Evolutionary conservation across 2,888 invertebrate species (phyloP).

Genomic region (Calameuta pallipes): DNA sequence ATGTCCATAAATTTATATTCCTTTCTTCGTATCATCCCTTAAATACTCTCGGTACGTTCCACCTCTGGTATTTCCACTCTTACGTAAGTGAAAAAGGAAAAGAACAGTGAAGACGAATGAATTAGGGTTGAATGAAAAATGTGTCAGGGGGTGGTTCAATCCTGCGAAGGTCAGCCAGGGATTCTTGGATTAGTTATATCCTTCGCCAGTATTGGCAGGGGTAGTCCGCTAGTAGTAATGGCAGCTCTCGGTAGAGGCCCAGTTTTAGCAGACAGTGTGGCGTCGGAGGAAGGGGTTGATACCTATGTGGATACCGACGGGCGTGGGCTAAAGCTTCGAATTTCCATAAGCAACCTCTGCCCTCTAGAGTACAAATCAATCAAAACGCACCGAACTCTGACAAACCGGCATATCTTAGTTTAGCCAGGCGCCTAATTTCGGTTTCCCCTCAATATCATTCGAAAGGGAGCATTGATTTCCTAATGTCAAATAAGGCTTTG

Average conservation of each 20-base stretch:
- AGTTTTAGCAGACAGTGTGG: conserved; percentile 38
- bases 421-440: background rate
- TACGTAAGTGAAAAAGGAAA: background rate
- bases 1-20: background rate
- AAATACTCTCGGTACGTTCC: background rate
- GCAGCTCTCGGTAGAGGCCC: conserved; percentile 14
- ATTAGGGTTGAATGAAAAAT: background rate
- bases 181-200: background rate
- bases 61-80: background rate
- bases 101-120: background rate
- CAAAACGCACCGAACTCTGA: background rate
- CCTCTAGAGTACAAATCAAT: background rate
- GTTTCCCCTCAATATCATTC: background rate
- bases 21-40: background rate
- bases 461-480: background rate
- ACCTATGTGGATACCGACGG: background rate
- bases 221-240: conserved; percentile 18
- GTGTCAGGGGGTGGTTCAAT: background rate
- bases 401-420: background rate
- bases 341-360: background rate
- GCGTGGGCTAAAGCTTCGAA: background rate
- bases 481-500: background rate
- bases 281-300: conserved; percentile 18
- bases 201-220: background rate
- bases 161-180: conserved; percentile 1